Percentiles rank a stretch among this genome's conserved stretches.
phyloP scores from a whole-genome alignment of 2,113 vertebrate species.

The Struthio camelus region DNA sequence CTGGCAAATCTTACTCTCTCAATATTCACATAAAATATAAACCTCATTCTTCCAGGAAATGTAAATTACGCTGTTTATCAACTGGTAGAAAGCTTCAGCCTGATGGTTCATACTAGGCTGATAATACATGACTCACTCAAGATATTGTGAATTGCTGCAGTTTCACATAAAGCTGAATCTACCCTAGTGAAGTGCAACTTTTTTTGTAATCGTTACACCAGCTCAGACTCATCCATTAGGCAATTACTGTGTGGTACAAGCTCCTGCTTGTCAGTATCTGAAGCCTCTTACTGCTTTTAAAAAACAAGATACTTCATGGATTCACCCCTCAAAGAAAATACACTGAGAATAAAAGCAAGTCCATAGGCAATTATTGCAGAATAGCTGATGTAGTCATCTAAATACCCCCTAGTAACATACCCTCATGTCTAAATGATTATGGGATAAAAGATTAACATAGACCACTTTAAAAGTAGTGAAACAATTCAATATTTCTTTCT shows the following conservation, averaged over 20 bases:
- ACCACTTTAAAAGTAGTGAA: not conserved
- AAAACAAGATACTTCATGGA: not conserved
- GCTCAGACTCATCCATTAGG: not conserved
- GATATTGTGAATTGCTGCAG: not conserved
- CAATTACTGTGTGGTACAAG: not conserved
- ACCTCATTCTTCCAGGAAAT: not conserved
- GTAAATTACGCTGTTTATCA: not conserved
- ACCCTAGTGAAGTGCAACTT: not conserved
- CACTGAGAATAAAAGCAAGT: constrained; percentile 35
- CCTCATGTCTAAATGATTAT: not conserved
- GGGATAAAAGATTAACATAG: constrained; percentile 30
- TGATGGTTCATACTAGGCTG: not conserved
- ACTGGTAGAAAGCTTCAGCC: not conserved
- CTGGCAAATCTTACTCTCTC: not conserved
- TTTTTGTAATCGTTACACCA: not conserved
- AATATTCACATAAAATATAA: not conserved
- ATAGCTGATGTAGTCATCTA: not conserved
- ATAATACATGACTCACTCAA: not conserved
- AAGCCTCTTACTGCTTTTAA: not conserved
- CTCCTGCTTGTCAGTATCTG: not conserved
- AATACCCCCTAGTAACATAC: not conserved
- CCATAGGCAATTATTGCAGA: constrained; percentile 12
- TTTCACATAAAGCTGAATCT: not conserved
- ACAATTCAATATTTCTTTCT: not conserved
- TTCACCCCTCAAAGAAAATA: not conserved